phyloP scores from a whole-genome alignment of 2,797 vertebrate species.

The Natrix natrix region DNA sequence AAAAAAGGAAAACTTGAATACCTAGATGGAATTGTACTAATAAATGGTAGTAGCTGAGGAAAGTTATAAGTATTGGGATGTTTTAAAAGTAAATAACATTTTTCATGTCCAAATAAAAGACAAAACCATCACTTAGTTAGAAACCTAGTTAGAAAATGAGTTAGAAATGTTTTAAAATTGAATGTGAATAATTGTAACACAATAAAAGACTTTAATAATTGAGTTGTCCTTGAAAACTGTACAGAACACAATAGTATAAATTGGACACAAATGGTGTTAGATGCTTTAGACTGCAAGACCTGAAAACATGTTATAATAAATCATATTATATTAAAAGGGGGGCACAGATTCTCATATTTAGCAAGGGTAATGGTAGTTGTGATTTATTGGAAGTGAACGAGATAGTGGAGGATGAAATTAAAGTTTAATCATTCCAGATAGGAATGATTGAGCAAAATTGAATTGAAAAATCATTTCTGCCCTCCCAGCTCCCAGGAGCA shows the following conservation, averaged over 20 bases:
- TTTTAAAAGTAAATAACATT: neutral
- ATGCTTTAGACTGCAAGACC: neutral
- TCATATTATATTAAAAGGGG: neutral
- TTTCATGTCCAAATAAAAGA: neutral
- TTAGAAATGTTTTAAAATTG: neutral
- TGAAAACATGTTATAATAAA: neutral
- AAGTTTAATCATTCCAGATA: neutral
- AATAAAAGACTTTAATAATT: neutral
- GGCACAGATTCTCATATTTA: neutral
- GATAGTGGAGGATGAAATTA: neutral
- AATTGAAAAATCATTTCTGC: no score
- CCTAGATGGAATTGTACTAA: neutral
- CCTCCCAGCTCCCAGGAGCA: no score
- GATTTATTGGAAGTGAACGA: neutral
- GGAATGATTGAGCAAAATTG: no score
- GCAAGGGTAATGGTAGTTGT: neutral
- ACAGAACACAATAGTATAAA: neutral
- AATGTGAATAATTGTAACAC: neutral
- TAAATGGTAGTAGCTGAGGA: neutral
- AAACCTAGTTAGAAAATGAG: neutral
- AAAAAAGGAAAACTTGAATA: neutral
- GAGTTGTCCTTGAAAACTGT: neutral
- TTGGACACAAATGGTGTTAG: neutral
- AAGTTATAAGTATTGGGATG: neutral
- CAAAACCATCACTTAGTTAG: neutral